A percentile compares a stretch with the other conserved stretches of the same genome.
These are phyloP conservation scores for Drosophila oshimai DNA, from an alignment of 1,140 invertebrate genomes.

Conservation along the genomic window DNA sequence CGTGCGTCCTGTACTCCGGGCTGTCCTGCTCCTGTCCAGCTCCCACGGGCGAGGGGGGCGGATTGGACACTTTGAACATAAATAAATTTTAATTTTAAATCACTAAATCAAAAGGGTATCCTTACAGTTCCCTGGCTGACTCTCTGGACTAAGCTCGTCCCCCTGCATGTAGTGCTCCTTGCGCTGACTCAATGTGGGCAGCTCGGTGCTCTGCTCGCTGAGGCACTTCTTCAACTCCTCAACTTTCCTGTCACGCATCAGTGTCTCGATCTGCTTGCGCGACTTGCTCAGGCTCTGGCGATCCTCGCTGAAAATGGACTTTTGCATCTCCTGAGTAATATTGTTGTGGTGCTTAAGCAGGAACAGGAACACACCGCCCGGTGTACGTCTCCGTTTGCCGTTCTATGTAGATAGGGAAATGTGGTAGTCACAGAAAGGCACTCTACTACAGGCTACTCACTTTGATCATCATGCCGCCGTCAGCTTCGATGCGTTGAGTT, in stretches of 20 bases:
- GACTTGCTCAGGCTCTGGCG: constrained; percentile 84
- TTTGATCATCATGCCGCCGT: constrained; percentile 92
- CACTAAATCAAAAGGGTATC: no score
- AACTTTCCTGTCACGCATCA: constrained; percentile 85
- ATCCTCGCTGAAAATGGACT: constrained; percentile 89
- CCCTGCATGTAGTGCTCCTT: constrained; percentile 82
- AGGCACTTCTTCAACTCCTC: constrained; percentile 85
- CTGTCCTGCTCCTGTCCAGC: constrained; percentile 88
- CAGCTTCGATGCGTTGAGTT: constrained; percentile 90
- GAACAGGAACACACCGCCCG: constrained; percentile 92
- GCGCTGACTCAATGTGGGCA: constrained; percentile 85
- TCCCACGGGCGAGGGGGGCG: constrained; percentile 90
- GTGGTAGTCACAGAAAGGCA: no score
- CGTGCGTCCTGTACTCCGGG: constrained; percentile 85
- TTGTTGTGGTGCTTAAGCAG: constrained; percentile 89
- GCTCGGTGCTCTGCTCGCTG: constrained; percentile 83
- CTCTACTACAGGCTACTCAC: constrained; percentile 83
- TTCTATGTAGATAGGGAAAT: constrained; percentile 84
- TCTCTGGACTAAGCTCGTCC: constrained; percentile 84
- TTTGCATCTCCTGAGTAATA: constrained; percentile 87
- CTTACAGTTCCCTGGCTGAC: constrained; percentile 84
- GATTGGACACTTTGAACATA: constrained; percentile 85
- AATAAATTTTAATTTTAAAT: not conserved
- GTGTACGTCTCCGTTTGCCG: constrained; percentile 90
- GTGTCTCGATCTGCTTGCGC: constrained; percentile 84